Conservation (phyloP, 2,888 invertebrate genomes). For the Drosophila lutescens region DNA sequence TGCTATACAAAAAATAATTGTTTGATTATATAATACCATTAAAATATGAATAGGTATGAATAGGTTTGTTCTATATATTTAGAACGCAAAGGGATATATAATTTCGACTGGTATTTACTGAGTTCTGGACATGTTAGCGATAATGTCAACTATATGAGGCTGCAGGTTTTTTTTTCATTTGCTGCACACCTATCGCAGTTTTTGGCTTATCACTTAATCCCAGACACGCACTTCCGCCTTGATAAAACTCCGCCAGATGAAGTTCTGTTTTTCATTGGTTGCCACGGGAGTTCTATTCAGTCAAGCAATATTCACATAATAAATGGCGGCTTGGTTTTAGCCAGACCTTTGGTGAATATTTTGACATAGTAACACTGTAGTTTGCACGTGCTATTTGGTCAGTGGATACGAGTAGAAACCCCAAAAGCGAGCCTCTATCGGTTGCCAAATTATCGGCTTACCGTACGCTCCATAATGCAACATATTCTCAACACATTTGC, state of each 20-base stretch:
- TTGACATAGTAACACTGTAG: not conserved
- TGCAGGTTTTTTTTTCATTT: slow-evolving; percentile 5
- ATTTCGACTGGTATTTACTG: not conserved
- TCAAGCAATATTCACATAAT: not conserved
- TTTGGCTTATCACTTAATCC: slow-evolving; percentile 22
- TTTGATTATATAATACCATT: not conserved
- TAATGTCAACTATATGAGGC: not conserved
- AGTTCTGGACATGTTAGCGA: slow-evolving; percentile 9
- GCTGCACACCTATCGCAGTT: slow-evolving; percentile 19
- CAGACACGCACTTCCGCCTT: slow-evolving; percentile 29
- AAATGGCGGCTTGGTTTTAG: slow-evolving; percentile 1
- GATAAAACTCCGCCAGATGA: slow-evolving; percentile 11
- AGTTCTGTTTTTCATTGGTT: not conserved
- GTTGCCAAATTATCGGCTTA: slow-evolving; percentile 30
- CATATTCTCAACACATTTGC: slow-evolving; percentile 35
- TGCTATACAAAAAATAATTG: not conserved
- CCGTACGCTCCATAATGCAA: slow-evolving; percentile 45
- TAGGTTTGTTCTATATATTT: not conserved
- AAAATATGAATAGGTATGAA: too few relatives aligned
- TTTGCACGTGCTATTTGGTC: slow-evolving; percentile 15
- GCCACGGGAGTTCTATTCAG: not conserved
- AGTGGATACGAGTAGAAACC: slow-evolving; percentile 12
- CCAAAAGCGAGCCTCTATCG: slow-evolving; percentile 8
- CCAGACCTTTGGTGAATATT: slow-evolving; percentile 23
- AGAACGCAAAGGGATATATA: too few relatives aligned